A percentile compares a stretch with the other conserved stretches of the same genome.
phyloP scores from a whole-genome alignment of 1,140 invertebrate genomes.

The Leptinotarsa undecemlineata region DNA sequence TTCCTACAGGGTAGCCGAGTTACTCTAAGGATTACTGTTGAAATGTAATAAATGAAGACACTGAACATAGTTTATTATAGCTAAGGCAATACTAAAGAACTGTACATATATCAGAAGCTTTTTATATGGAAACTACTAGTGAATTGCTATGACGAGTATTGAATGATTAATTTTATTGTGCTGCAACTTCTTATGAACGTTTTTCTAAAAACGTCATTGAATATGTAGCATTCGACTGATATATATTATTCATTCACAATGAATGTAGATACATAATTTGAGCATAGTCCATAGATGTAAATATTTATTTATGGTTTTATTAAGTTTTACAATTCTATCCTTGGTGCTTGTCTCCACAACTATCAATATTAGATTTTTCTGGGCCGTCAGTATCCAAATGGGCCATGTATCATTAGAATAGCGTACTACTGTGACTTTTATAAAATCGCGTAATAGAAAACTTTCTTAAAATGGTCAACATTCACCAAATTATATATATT shows the following conservation, averaged over 20 bases:
- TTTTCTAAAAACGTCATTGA: constrained; percentile 25
- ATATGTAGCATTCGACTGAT: constrained; percentile 41
- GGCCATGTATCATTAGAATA: constrained; percentile 56
- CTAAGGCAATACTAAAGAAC: constrained; percentile 43
- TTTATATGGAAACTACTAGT: constrained; percentile 53
- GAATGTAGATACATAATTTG: constrained; percentile 33
- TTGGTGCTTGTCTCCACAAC: constrained; percentile 48
- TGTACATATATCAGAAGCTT: constrained; percentile 55
- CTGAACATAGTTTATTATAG: constrained; percentile 35
- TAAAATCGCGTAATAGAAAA: constrained; percentile 21
- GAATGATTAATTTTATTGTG: constrained; percentile 39
- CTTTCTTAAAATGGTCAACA: constrained; percentile 22
- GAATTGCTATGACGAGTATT: constrained; percentile 35
- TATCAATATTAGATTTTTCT: constrained; percentile 37
- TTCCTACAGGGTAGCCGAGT: constrained; percentile 50
- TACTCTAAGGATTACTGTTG: constrained; percentile 29
- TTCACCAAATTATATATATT: constrained; percentile 27
- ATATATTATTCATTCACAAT: constrained; percentile 34
- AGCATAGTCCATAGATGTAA: constrained; percentile 48
- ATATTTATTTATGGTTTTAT: constrained; percentile 45
- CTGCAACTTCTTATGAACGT: constrained; percentile 44
- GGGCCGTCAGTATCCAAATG: constrained; percentile 33
- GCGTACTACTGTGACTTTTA: constrained; percentile 34
- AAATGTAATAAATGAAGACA: constrained; percentile 29
- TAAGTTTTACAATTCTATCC: constrained; percentile 46